Evolutionary conservation across 2,113 vertebrate genomes (phyloP).

Genomic region (Ctenomys sociabilis): DNA sequence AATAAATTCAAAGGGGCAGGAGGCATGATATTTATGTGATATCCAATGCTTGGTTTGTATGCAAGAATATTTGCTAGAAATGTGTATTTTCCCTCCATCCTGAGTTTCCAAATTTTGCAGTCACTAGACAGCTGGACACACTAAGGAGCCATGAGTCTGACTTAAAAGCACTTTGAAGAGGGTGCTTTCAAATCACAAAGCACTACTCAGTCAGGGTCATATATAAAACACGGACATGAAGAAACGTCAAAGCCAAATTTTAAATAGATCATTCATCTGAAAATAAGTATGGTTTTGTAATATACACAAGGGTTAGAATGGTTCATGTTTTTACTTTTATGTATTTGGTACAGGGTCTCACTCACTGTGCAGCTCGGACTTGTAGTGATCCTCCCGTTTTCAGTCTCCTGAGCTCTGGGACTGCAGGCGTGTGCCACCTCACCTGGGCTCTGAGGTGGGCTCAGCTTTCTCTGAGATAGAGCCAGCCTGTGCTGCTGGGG

Average conservation of each 20-base stretch:
- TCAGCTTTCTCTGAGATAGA: too few relatives aligned
- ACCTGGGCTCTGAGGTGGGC: too few relatives aligned
- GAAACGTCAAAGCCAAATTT: neutral
- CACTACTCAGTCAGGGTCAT: neutral
- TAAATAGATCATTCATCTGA: neutral
- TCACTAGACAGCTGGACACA: neutral
- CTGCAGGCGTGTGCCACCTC: too few relatives aligned
- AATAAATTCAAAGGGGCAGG: neutral
- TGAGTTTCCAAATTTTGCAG: neutral
- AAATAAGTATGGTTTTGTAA: neutral
- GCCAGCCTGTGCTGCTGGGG: too few relatives aligned
- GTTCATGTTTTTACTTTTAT: too few relatives aligned
- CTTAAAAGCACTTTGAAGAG: neutral
- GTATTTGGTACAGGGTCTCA: too few relatives aligned
- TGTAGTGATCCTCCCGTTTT: too few relatives aligned
- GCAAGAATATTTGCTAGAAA: neutral
- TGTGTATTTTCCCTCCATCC: rapidly evolving
- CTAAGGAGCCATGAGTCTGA: neutral
- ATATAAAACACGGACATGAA: neutral
- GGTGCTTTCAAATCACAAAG: neutral
- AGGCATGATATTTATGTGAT: neutral
- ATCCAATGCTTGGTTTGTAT: neutral
- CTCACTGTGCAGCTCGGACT: too few relatives aligned
- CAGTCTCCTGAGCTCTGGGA: too few relatives aligned
- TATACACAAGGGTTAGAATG: neutral